phyloP scores from a whole-genome alignment of 2,113 vertebrate species.

The Chloropsis hardwickii region DNA sequence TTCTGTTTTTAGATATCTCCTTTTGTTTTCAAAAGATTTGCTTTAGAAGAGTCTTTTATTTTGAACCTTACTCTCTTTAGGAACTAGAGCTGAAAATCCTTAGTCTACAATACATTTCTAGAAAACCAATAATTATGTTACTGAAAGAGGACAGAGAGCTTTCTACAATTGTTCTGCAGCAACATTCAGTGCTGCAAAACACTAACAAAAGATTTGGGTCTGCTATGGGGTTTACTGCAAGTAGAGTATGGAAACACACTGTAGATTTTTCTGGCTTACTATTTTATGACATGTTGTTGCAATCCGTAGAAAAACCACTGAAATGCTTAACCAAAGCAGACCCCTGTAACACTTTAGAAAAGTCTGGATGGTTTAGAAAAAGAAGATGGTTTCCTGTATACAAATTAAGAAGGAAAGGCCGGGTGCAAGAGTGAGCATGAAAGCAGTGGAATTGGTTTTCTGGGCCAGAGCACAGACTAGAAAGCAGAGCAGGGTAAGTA shows the following conservation, averaged over 20 bases:
- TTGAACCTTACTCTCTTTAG: background rate
- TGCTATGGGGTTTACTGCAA: background rate
- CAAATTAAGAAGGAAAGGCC: background rate
- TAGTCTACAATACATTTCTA: background rate
- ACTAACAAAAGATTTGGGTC: background rate
- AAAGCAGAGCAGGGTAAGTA: background rate
- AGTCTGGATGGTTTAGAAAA: background rate
- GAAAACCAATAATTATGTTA: background rate
- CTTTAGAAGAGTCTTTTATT: background rate
- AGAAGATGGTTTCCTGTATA: background rate
- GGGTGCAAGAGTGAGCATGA: background rate
- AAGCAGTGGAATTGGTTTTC: background rate
- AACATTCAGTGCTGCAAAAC: background rate
- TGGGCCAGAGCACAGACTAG: background rate
- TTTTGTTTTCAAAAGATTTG: background rate
- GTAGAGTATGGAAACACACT: background rate
- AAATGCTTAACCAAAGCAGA: background rate
- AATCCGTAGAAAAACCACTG: background rate
- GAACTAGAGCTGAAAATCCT: background rate
- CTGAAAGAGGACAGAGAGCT: background rate
- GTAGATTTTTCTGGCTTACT: background rate
- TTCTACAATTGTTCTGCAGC: background rate
- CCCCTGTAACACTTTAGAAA: background rate
- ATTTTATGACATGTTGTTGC: background rate
- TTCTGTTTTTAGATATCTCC: background rate